Base-by-base conservation (phyloP, 2,888 invertebrate genomes). In the Prenolepis imparis region DNA sequence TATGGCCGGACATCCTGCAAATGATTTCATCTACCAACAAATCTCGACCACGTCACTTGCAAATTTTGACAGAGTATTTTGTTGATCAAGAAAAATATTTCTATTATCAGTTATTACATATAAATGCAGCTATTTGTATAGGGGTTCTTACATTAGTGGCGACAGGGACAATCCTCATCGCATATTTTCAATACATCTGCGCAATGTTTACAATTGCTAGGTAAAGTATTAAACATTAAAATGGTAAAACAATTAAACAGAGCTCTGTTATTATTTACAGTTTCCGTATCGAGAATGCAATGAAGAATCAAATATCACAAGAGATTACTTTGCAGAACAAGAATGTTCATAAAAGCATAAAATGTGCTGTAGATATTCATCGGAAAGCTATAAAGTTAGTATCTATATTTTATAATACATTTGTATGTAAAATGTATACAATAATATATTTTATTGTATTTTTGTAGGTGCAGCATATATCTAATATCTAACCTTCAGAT, bases 81-180 rank as follows among this genome's bases (percentile, higher is more conserved):
- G 21, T 70, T n/a, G 36, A 70, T 70, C 21, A 55, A 55, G 32
- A 70, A 15, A 55, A 55, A 70, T 70, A 70, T 36, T 70, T 36
- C 15, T 70, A 55, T n/a, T 15, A 36, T 21, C 3, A 55, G 0
- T 1, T 55, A 12, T 1, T 70, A 3, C 70, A 70, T 21, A 36
- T 70, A 1, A 55, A 15, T 52, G 3, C 36, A 55, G 12, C n/a
- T n/a, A 0, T 15, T 4, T 70, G 12, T 8, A 9, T 70, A 15
- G 52, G 8, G 4, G 0, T 55, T 8, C 1, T 55, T 21, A 1
- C n/a, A 18, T 0, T 21, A 3, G 0, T 32, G 21, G 32, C 36
- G 0, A 70, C 21, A 21, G 70, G 21, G 15, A 15, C 55, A n/a
- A n/a, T 15, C 15, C 12, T 70, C 3, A 36, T 21, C 4, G 12